Percentiles rank a stretch among this genome's conserved stretches.
Evolutionary conservation across 1,140 invertebrate genomes (phyloP).

Genomic region (Alviniconcha marisindica): DNA sequence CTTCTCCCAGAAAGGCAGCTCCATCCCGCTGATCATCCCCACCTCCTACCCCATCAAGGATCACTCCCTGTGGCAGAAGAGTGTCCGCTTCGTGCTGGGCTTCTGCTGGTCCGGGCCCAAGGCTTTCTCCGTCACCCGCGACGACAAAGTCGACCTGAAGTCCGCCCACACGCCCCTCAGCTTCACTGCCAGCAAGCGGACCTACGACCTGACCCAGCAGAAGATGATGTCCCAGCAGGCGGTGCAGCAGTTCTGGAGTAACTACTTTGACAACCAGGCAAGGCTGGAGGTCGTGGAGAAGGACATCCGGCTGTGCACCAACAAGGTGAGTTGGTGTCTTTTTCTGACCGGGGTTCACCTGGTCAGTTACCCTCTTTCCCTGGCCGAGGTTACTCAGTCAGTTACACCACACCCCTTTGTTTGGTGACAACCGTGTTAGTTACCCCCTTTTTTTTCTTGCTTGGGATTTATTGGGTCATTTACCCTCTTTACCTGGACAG

Average conservation of each 20-base stretch:
- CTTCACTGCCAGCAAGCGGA: background rate
- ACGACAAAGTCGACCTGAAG: conserved; percentile 13
- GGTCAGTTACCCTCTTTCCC: too few species aligned
- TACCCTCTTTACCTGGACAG: too few species aligned
- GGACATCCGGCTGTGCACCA: conserved; percentile 12
- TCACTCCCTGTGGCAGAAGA: conserved; percentile 46
- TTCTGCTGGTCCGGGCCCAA: conserved; percentile 55
- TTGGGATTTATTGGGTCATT: too few species aligned
- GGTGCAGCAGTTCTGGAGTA: conserved; percentile 26
- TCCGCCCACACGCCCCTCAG: conserved; percentile 19
- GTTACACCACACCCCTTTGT: background rate
- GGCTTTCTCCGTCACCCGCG: conserved; percentile 43
- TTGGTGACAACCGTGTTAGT: background rate
- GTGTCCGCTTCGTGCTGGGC: conserved; percentile 50
- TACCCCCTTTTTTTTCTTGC: background rate
- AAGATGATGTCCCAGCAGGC: conserved; percentile 9
- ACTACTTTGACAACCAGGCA: conserved; percentile 29
- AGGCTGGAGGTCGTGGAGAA: conserved; percentile 17
- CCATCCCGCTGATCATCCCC: conserved; percentile 32
- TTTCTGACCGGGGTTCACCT: background rate
- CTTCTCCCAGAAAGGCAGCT: conserved; percentile 36
- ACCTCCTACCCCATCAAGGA: conserved; percentile 46
- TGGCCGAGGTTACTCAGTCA: too few species aligned
- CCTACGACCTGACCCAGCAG: conserved; percentile 9
- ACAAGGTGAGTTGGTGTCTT: conserved; percentile 21